These are phyloP conservation scores for Eira barbara DNA, from an alignment of 2,113 vertebrate species.

Conservation along the genomic window DNA sequence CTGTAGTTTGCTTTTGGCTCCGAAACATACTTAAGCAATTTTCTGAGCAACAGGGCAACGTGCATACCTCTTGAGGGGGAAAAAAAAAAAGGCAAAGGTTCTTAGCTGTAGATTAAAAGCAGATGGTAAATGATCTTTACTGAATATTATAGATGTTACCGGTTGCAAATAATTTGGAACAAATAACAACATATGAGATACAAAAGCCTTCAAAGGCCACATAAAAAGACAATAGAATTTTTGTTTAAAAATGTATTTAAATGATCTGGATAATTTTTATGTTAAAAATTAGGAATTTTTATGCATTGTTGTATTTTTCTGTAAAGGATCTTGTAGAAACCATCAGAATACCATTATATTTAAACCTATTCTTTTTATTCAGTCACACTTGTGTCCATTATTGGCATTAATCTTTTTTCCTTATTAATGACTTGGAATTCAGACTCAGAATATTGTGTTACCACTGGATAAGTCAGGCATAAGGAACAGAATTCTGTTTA, in stretches of 20 bases:
- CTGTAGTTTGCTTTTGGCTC: not conserved
- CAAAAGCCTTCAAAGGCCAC: not conserved
- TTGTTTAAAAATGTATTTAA: not conserved
- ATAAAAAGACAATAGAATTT: not conserved
- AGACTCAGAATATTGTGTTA: constrained; percentile 49
- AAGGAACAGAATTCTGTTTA: constrained; percentile 64
- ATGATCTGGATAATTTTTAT: not conserved
- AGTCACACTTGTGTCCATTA: not conserved
- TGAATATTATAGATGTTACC: not conserved
- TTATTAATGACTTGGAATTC: constrained; percentile 58
- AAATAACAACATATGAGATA: not conserved
- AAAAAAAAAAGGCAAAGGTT: not conserved
- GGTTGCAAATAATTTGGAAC: not conserved
- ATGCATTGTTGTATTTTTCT: not conserved
- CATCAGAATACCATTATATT: not conserved
- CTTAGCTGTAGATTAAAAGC: not conserved
- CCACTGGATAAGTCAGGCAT: constrained; percentile 42
- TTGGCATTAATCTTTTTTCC: constrained; percentile 15
- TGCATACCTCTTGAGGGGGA: not conserved
- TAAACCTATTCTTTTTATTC: constrained; percentile 32
- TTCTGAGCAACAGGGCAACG: not conserved
- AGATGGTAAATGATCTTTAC: not conserved
- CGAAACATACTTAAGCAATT: not conserved
- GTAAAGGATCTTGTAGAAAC: not conserved
- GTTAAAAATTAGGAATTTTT: not conserved